phyloP scores from a whole-genome alignment of 2,797 vertebrate genomes.

The Mormyrops boulengeri region DNA sequence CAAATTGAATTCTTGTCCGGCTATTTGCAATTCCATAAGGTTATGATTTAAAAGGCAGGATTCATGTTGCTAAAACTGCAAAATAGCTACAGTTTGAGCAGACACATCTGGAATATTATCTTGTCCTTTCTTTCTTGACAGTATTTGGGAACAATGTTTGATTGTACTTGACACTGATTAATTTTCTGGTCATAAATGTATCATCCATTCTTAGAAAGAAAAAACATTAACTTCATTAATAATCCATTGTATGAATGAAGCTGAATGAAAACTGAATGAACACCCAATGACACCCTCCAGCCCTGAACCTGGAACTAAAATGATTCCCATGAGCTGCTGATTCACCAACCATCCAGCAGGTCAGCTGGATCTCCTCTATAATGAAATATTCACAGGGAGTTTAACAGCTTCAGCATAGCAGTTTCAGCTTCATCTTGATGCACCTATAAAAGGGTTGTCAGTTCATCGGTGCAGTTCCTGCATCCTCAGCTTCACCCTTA shows the following conservation, averaged over 20 bases:
- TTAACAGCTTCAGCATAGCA: neutral
- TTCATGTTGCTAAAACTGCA: neutral
- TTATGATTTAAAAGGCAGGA: neutral
- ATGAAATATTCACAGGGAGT: neutral
- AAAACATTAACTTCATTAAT: conserved; percentile 3
- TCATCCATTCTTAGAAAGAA: neutral
- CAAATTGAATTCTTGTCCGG: conserved; percentile 7
- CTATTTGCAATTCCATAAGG: neutral
- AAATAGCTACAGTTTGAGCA: neutral
- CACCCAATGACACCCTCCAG: neutral
- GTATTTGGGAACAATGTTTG: neutral
- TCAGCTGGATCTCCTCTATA: neutral
- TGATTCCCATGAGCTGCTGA: neutral
- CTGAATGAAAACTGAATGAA: neutral
- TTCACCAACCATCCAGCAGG: neutral
- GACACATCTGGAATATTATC: neutral
- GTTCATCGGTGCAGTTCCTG: neutral
- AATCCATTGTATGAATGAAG: neutral
- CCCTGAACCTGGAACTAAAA: neutral
- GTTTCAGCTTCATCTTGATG: neutral
- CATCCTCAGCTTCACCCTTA: neutral
- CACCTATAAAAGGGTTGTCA: neutral
- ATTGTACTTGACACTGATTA: neutral
- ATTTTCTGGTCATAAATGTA: neutral
- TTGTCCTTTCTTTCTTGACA: neutral